Percentiles rank a stretch among this genome's conserved stretches.
These are phyloP conservation scores for Pammene fasciana DNA, from an alignment of 2,888 invertebrate species.

Conservation along the genomic window DNA sequence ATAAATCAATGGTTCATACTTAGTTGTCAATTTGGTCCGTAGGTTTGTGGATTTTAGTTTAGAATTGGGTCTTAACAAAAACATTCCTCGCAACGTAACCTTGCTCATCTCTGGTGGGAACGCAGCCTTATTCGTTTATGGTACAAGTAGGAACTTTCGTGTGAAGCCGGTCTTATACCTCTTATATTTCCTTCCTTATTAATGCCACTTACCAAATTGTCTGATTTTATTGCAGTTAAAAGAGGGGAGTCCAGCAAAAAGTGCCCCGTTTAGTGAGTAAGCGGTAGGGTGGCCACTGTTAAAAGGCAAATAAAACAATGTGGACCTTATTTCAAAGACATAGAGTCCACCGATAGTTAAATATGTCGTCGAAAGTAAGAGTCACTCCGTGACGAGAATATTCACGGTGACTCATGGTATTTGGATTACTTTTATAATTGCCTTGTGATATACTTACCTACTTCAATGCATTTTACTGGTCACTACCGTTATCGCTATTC, in stretches of 20 bases:
- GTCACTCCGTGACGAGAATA: constrained; percentile 5
- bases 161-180: not conserved
- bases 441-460: not conserved
- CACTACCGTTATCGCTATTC: not conserved
- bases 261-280: not conserved
- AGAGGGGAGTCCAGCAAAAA: not conserved
- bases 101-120: too few relatives aligned
- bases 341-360: too few relatives aligned
- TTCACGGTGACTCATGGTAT: constrained; percentile 11
- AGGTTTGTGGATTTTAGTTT: too few relatives aligned
- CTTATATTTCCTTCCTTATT: constrained; percentile 4
- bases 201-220: constrained; percentile 16
- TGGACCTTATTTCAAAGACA: too few relatives aligned
- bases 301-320: too few relatives aligned
- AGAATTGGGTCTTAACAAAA: too few relatives aligned
- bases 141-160: not conserved
- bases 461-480: not conserved
- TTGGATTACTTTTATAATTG: not conserved
- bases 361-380: not conserved
- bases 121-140: too few relatives aligned
- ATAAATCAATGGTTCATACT: too few relatives aligned
- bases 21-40: too few relatives aligned
- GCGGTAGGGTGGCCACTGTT: not conserved
- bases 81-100: too few relatives aligned
- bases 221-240: not conserved